Percentiles rank a stretch among this genome's conserved stretches.
These are phyloP conservation scores for Ramphastos sulfuratus DNA, from an alignment of 2,113 vertebrate species.

Conservation along the genomic window DNA sequence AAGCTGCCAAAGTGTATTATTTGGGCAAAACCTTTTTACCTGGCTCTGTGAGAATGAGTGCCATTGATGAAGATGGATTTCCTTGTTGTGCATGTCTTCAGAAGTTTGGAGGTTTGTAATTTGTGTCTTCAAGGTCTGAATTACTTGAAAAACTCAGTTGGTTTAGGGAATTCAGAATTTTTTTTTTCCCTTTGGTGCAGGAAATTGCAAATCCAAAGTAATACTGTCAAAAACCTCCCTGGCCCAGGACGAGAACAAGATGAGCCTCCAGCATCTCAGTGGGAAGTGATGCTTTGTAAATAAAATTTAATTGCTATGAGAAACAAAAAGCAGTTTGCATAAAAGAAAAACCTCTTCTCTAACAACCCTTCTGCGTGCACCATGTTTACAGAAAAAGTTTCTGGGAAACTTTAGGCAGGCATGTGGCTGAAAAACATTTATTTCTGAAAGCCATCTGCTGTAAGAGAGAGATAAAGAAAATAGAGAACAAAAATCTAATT, in stretches of 20 bases:
- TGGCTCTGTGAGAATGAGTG: not conserved
- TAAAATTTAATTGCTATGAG: not conserved
- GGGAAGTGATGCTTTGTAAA: not conserved
- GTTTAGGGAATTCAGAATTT: not conserved
- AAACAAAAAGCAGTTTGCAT: not conserved
- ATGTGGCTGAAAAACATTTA: slow-evolving; percentile 17
- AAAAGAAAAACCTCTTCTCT: not conserved
- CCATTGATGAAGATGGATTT: not conserved
- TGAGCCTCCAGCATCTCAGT: not conserved
- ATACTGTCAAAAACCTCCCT: not conserved
- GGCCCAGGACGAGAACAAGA: not conserved
- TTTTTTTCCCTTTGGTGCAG: too few relatives aligned
- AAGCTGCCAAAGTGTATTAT: slow-evolving; percentile 42
- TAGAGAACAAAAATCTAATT: slow-evolving; percentile 43
- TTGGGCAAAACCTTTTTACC: slow-evolving; percentile 41
- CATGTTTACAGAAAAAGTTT: slow-evolving; percentile 11
- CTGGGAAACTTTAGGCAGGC: not conserved
- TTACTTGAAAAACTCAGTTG: not conserved
- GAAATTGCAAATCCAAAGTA: not conserved
- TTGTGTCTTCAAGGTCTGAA: not conserved
- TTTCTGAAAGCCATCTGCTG: slow-evolving; percentile 57
- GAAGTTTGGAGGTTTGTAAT: not conserved
- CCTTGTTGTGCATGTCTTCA: not conserved
- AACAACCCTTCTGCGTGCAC: not conserved
- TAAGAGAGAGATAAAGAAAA: slow-evolving; percentile 36